Base-by-base conservation (phyloP, 2,113 vertebrate genomes). In the Paramisgurnus dabryanus region DNA sequence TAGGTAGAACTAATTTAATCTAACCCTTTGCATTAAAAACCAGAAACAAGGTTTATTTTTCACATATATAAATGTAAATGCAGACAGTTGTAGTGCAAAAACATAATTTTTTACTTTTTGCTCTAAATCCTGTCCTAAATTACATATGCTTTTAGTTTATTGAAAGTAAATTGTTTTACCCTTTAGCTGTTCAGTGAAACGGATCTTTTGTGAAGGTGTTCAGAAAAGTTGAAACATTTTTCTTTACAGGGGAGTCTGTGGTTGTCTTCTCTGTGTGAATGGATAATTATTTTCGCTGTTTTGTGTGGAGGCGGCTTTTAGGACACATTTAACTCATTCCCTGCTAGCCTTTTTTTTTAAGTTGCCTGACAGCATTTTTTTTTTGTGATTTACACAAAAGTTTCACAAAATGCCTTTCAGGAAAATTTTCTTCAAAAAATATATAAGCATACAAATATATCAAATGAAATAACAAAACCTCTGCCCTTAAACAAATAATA, bases 111-210 rank as follows among this genome's bases (percentile, higher is more conserved):
- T 57, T 57, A n/a, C 55, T 57, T 17, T 18, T 6, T 18, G 6
- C 55, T 17, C 13, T 13, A 7, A 6, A 13, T 58, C 13, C 55
- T 18, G 17, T 8, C n/a, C 6, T n/a, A 57, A 57, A 57, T 57
- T 8, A 11, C 8, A 1, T 71, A 8, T 55, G 68, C 27, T 57
- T 71, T 71, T 57, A 41, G 50, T 57, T 71, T 57, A 71, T 57
- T 71, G 5, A 57, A n/a, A 71, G 50, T 40, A 41, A 57, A 57
- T 57, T 18, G 9, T 57, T 72, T 57, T 57, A 12, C 18, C 17
- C 8, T 57, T 71, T 57, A 57, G 57, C 69, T 72, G 50, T 7
- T 55, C 7, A 72, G 27, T 57, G 50, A 57, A 41, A n/a, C 40
- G 8, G 13, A 71, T 71, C 34, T 71, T 22, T 9, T 57, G 7